phyloP scores from a whole-genome alignment of 2,113 vertebrate species.

The Otocyon megalotis region DNA sequence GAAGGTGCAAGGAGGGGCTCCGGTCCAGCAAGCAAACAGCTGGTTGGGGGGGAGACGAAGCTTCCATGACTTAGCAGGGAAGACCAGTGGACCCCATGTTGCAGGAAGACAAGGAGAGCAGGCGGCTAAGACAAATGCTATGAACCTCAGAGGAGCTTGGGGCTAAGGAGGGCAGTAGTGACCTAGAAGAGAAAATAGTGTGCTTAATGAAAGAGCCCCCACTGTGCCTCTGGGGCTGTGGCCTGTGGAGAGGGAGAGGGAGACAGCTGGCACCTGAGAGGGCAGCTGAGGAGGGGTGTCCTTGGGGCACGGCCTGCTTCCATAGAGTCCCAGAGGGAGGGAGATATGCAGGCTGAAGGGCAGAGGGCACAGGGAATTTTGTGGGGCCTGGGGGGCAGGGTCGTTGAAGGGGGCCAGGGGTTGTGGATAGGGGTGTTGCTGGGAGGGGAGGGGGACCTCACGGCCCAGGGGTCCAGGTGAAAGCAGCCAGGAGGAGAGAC shows the following conservation, averaged over 20 bases:
- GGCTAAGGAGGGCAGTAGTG: background rate
- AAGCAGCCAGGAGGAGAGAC: too few species aligned
- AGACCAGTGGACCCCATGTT: accelerated
- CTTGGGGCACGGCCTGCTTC: too few species aligned
- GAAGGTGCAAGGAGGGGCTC: accelerated
- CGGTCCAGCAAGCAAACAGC: accelerated
- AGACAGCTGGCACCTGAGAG: too few species aligned
- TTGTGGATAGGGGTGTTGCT: too few species aligned
- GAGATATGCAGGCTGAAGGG: too few species aligned
- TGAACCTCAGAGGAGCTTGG: background rate
- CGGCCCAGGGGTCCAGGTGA: too few species aligned
- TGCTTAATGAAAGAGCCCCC: too few species aligned
- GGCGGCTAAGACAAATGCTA: background rate
- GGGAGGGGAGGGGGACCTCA: too few species aligned
- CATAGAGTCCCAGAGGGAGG: too few species aligned
- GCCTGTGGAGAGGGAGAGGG: background rate
- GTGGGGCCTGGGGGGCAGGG: too few species aligned
- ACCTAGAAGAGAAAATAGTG: background rate
- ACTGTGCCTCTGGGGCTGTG: background rate
- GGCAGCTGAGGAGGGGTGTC: background rate
- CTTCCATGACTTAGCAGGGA: background rate
- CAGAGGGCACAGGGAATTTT: too few species aligned
- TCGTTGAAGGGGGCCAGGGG: too few species aligned
- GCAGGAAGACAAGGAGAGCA: accelerated
- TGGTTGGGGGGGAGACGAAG: background rate